phyloP scores from a whole-genome alignment of 2,888 invertebrate genomes.

The Aplocera efformata region DNA sequence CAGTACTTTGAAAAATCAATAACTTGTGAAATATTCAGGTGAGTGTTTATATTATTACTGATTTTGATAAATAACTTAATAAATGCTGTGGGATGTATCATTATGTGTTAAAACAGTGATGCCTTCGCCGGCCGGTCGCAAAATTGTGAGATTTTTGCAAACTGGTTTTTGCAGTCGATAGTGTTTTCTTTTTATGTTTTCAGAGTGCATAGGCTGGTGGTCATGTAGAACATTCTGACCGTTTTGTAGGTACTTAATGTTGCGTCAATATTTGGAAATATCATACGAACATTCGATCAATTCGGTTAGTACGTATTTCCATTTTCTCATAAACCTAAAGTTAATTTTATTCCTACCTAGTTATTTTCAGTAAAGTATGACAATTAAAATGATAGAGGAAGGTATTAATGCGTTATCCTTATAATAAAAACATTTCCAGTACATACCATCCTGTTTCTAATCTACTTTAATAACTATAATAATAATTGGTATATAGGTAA shows the following conservation, averaged over 20 bases:
- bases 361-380: no score
- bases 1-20: slow-evolving; percentile 30
- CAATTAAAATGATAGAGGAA: no score
- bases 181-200: slow-evolving; percentile 35
- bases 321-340: no score
- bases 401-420: no score
- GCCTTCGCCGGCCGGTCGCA: slow-evolving; percentile 48
- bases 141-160: slow-evolving; percentile 65
- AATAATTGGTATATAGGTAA: no score
- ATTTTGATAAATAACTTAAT: slow-evolving; percentile 4
- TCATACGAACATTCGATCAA: no score
- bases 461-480: no score
- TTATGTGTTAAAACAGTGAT: slow-evolving; percentile 27
- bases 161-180: slow-evolving; percentile 55
- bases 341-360: background rate
- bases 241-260: slow-evolving; percentile 1
- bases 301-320: no score
- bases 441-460: no score
- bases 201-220: slow-evolving; percentile 14
- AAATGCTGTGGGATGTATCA: slow-evolving; percentile 4
- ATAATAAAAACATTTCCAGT: no score
- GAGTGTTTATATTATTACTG: slow-evolving; percentile 17
- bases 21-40: slow-evolving; percentile 31
- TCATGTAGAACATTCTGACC: no score
- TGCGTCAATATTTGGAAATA: background rate